Conservation (phyloP, 2,888 invertebrate species). For the Rhamnusium bicolor region DNA sequence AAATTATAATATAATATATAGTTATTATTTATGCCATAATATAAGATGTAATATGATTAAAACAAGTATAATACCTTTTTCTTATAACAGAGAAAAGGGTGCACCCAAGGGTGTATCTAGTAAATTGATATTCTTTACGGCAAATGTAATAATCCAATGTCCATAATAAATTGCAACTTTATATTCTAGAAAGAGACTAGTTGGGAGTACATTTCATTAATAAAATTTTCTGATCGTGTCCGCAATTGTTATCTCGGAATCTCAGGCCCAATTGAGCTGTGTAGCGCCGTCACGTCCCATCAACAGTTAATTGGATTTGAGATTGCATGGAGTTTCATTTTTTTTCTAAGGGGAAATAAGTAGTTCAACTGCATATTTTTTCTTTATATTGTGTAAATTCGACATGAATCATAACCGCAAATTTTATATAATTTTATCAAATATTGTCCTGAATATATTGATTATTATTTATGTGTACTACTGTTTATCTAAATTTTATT, state of each 20-base stretch:
- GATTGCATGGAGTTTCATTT: constrained; percentile 47
- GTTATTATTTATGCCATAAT: no score
- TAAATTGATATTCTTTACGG: constrained; percentile 51
- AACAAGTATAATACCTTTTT: no score
- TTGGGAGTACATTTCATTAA: constrained; percentile 64
- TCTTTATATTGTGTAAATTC: constrained; percentile 1
- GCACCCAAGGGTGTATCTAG: constrained; percentile 7
- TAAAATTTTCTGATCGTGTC: constrained; percentile 64
- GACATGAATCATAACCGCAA: constrained; percentile 9
- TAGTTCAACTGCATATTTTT: constrained; percentile 19
- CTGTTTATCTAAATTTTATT: no score
- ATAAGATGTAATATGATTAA: no score
- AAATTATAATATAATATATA: no score
- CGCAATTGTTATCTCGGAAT: constrained; percentile 59
- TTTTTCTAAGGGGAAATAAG: constrained; percentile 27
- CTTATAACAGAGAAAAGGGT: not conserved
- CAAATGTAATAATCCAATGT: constrained; percentile 55
- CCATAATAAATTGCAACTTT: constrained; percentile 60
- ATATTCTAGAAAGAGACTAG: constrained; percentile 61
- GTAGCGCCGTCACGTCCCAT: constrained; percentile 37
- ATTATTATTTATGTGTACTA: no score
- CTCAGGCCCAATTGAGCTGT: constrained; percentile 59
- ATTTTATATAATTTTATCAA: constrained; percentile 7
- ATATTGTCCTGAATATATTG: not conserved
- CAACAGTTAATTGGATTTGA: constrained; percentile 62